phyloP scores from a whole-genome alignment of 2,113 vertebrate genomes.

The Tetrao urogallus region DNA sequence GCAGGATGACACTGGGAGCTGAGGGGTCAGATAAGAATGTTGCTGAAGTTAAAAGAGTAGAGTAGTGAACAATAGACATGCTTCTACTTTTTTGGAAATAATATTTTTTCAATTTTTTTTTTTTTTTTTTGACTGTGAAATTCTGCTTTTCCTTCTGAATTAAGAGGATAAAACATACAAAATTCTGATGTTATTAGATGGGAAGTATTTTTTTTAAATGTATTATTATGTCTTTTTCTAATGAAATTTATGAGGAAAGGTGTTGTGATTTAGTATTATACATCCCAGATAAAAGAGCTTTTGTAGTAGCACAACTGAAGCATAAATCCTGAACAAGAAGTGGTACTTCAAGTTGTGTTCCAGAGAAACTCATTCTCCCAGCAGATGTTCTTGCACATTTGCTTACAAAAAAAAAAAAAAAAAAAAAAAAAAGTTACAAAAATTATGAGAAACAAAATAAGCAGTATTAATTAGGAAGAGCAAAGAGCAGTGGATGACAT shows the following conservation, averaged over 20 bases:
- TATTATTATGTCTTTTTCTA: not conserved
- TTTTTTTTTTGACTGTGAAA: not conserved
- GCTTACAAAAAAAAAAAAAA: not conserved
- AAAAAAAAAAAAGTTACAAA: no score
- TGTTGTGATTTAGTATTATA: not conserved
- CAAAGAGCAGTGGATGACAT: fast-evolving
- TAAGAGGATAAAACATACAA: not conserved
- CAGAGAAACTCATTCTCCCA: not conserved
- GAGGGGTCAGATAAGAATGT: not conserved
- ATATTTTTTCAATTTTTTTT: not conserved
- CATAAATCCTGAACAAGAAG: not conserved
- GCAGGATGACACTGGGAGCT: not conserved
- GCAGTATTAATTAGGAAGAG: not conserved
- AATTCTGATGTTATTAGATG: not conserved
- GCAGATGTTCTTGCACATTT: not conserved
- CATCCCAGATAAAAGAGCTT: not conserved
- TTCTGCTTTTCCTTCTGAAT: not conserved
- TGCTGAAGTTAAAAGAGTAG: not conserved
- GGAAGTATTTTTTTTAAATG: not conserved
- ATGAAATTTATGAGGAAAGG: not conserved
- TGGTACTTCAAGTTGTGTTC: not conserved
- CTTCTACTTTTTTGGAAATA: not conserved
- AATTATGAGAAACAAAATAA: not conserved
- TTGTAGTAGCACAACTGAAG: not conserved
- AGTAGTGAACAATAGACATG: not conserved